Percentiles rank a stretch among this genome's conserved stretches.
phyloP scores from a whole-genome alignment of 2,113 vertebrate genomes.

The Apeltes quadracus region DNA sequence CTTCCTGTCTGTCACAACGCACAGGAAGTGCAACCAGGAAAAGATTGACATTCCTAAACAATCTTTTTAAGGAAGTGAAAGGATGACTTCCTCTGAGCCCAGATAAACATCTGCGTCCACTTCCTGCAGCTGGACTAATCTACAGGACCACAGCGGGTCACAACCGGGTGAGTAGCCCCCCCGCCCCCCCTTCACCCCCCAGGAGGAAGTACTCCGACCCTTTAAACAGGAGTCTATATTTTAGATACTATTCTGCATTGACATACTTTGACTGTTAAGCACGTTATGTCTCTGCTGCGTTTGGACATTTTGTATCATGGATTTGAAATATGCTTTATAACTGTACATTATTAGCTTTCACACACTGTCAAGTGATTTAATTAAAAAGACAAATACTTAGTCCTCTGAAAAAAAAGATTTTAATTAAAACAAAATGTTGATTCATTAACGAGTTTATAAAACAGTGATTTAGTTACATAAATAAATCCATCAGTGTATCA shows the following conservation, averaged over 20 bases:
- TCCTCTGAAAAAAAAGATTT: constrained; percentile 98
- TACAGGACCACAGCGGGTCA: background rate
- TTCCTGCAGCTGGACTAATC: background rate
- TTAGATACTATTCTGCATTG: too few relatives aligned
- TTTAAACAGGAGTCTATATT: background rate
- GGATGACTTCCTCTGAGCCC: constrained; percentile 15
- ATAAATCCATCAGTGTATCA: constrained; percentile 99
- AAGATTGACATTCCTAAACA: constrained; percentile 31
- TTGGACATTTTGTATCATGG: background rate
- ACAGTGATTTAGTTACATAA: constrained; percentile 99
- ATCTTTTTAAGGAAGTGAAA: constrained; percentile 37
- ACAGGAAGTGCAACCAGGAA: constrained; percentile 32
- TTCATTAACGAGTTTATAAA: constrained; percentile 98
- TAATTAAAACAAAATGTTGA: constrained; percentile 96
- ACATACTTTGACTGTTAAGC: too few relatives aligned
- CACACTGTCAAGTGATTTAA: background rate
- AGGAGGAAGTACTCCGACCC: background rate
- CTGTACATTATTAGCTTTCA: too few relatives aligned
- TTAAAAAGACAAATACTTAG: constrained; percentile 21
- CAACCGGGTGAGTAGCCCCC: background rate
- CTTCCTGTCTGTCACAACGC: constrained; percentile 1
- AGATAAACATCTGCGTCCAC: constrained; percentile 12
- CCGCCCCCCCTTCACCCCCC: background rate
- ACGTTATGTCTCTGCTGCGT: too few relatives aligned
- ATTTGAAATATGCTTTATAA: background rate